Evolutionary conservation across 23 tunicate genomes (phyloP).

Genomic region (Corella eumyota): DNA sequence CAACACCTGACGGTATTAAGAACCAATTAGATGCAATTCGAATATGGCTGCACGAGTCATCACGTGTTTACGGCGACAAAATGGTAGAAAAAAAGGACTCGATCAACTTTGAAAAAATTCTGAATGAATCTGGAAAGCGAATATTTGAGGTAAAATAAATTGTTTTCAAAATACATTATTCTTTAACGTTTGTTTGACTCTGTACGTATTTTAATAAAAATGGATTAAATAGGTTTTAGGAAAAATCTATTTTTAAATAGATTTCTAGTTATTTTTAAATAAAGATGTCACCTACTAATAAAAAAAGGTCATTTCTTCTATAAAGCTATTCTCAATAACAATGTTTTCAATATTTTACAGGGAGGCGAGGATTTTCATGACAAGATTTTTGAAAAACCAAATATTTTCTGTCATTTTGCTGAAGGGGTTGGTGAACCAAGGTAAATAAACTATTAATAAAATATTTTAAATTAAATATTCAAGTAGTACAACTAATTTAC

Average conservation of each 20-base stretch:
- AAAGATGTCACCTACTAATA: too few relatives aligned
- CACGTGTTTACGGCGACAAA: slow-evolving; percentile 82
- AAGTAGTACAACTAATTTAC: too few relatives aligned
- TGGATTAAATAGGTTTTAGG: too few relatives aligned
- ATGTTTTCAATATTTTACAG: slow-evolving; percentile 26
- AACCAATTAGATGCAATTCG: slow-evolving; percentile 47
- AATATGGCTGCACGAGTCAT: slow-evolving; percentile 80
- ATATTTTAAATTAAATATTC: too few relatives aligned
- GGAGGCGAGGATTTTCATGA: slow-evolving; percentile 73
- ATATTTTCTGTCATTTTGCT: slow-evolving; percentile 82
- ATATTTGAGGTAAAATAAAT: slow-evolving; percentile 38
- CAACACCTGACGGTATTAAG: slow-evolving; percentile 67
- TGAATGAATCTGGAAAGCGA: slow-evolving; percentile 32
- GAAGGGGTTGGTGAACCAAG: slow-evolving; percentile 84
- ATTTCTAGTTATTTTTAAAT: too few relatives aligned
- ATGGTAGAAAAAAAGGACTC: slow-evolving; percentile 79
- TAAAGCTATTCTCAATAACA: too few relatives aligned
- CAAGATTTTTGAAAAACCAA: slow-evolving; percentile 57
- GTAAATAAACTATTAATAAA: slow-evolving; percentile 8
- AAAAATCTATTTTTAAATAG: too few relatives aligned
- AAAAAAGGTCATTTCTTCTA: too few relatives aligned
- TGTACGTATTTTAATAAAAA: too few relatives aligned
- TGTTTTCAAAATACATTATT: too few relatives aligned
- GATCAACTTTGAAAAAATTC: slow-evolving; percentile 39
- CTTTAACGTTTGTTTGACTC: too few relatives aligned